Base-by-base conservation (phyloP, 2,888 invertebrate species). In the Yponomeuta cagnagella region DNA sequence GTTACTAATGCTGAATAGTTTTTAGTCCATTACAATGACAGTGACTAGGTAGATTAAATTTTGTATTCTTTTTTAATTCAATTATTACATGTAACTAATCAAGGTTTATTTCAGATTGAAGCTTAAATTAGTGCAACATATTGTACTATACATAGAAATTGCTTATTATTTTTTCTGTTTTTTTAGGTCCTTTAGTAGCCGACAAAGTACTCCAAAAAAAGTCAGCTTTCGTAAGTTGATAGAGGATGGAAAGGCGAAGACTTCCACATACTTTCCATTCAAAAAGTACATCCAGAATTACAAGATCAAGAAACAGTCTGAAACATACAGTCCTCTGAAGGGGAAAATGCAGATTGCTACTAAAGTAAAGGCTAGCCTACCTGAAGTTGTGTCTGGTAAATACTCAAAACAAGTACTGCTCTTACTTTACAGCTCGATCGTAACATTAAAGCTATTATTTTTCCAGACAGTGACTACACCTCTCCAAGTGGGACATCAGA, bases 261-360 rank as follows among this genome's bases (percentile, higher is more conserved):
- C 89, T 15, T 89, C 92, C 10, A 93, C 93, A 72, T 96, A 95
- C 77, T 93, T 95, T 93, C 95, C 95, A 12, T 95, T 96, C 78
- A 93, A 85, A 73, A 90, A 90, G 73, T 87, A 88, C 72, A 87
- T 90, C 68, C 87, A 91, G 73, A 90, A 83, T 72, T 90, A 90
- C 73, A 89, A 85, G 75, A 79, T 83, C 12, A 91, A 90, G 77
- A 91, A 89, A 75, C 90, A 88, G 73, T 74, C 79, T 0, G 82
- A 79, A 69, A 79, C 80, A 48, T 90, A 91, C 74, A 90, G 89
- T 70, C 90, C 90, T 10, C 88, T 90, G 23, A 86, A 86, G 73
- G 81, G 79, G 15, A 89, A 89, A 74, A 78, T 85, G 75, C 86
- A 90, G 75, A 81, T 86, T 10, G 81, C 87, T 8, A 83, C 86